Evolutionary conservation across 1,140 invertebrate genomes (phyloP).

Genomic region (Aphaenogaster ashmeadi): DNA sequence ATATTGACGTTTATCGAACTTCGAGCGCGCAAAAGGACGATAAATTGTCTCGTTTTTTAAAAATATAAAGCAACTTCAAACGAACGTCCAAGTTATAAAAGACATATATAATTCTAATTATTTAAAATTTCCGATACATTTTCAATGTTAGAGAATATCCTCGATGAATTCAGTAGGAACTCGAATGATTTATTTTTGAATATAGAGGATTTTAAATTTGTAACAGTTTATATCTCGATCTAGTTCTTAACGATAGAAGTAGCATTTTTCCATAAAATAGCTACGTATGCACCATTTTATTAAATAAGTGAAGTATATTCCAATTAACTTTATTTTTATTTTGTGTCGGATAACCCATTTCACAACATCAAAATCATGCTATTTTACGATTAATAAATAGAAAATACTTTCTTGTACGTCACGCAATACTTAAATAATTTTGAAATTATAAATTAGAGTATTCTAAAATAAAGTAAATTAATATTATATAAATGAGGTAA

Average conservation of each 20-base stretch:
- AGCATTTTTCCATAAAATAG: background rate
- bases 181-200: background rate
- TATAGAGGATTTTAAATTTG: background rate
- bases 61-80: background rate
- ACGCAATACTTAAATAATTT: conserved; percentile 15
- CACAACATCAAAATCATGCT: background rate
- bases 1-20: conserved; percentile 38
- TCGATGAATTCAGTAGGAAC: background rate
- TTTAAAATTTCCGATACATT: background rate
- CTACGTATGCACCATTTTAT: background rate
- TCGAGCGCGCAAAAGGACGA: background rate
- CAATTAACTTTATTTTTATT: background rate
- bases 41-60: conserved; percentile 15
- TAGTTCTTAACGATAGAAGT: background rate
- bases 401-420: background rate
- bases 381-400: background rate
- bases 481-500: background rate
- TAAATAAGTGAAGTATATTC: background rate
- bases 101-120: conserved; percentile 9
- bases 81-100: background rate
- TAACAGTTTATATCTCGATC: background rate
- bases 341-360: background rate
- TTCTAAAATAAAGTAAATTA: background rate
- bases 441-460: background rate
- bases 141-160: background rate